Evolutionary conservation across 1,140 invertebrate species (phyloP).

Genomic region (Aricia agestis): DNA sequence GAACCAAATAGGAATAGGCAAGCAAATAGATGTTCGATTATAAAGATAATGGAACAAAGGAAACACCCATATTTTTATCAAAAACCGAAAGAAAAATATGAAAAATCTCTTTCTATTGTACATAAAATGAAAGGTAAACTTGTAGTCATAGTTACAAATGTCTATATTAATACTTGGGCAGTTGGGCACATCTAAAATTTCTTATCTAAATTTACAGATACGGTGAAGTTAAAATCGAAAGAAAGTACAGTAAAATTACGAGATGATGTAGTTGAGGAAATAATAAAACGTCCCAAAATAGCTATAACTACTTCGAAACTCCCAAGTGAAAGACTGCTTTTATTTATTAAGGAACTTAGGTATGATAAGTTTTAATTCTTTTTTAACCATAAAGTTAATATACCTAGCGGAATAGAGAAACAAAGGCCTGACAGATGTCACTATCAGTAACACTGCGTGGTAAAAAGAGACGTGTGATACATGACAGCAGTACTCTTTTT

Average conservation of each 20-base stretch:
- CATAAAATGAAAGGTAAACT: background rate
- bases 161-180: background rate
- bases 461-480: too few relatives aligned
- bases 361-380: background rate
- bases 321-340: conserved; percentile 10
- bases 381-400: too few relatives aligned
- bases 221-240: background rate
- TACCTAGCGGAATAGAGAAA: too few relatives aligned
- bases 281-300: background rate
- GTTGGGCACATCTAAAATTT: background rate
- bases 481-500: too few relatives aligned
- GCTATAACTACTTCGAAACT: background rate
- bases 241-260: background rate
- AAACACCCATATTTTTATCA: background rate
- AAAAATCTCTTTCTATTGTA: background rate
- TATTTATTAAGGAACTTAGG: conserved; percentile 16
- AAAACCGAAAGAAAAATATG: background rate
- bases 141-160: background rate
- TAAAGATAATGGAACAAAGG: background rate
- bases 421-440: too few relatives aligned
- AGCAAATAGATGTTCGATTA: background rate
- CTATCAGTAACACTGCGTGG: too few relatives aligned
- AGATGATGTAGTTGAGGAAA: background rate
- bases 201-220: background rate
- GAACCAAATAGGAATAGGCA: background rate